Conservation (phyloP, 2,113 vertebrate genomes). For the Melanotaenia duboulayi region DNA sequence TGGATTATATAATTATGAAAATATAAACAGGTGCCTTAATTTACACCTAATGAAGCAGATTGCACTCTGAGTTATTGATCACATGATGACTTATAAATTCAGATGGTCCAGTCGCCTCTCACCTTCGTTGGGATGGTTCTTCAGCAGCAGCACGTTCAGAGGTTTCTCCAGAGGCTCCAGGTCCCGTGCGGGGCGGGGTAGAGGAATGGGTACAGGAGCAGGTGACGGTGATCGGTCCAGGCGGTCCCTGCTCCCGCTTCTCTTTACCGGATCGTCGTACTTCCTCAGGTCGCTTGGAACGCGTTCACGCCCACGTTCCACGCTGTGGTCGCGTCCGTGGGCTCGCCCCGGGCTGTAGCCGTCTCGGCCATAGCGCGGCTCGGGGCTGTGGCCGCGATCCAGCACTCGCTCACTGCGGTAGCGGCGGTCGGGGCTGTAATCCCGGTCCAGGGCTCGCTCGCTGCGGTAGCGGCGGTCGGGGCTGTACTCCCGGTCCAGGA, state of each 20-base stretch:
- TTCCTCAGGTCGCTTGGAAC: conserved; percentile 43
- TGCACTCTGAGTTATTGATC: too few relatives aligned
- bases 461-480: conserved; percentile 79
- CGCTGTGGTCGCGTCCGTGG: conserved; percentile 63
- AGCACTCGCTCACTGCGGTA: conserved; percentile 80
- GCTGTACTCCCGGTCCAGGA: conserved; percentile 79
- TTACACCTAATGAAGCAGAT: too few relatives aligned
- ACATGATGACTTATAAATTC: too few relatives aligned
- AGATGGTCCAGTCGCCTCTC: neutral
- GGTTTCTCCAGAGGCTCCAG: conserved; percentile 84
- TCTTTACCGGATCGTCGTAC: conserved; percentile 66
- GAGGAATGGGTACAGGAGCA: conserved; percentile 58
- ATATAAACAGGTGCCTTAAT: too few relatives aligned
- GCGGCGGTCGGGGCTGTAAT: conserved; percentile 75
- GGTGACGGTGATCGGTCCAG: conserved; percentile 71
- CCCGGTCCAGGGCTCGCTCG: conserved; percentile 81
- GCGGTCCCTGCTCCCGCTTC: conserved; percentile 85
- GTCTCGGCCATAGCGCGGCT: conserved; percentile 44
- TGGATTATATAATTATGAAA: too few relatives aligned
- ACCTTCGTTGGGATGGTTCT: conserved; percentile 94
- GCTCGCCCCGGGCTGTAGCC: conserved; percentile 70
- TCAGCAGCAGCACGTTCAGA: conserved; percentile 88
- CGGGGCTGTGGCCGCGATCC: conserved; percentile 80
- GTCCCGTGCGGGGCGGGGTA: conserved; percentile 63
- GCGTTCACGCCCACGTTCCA: conserved; percentile 53